Percentiles rank a stretch among this genome's conserved stretches.
Conservation (phyloP, 2,888 invertebrate genomes). For the Gnatocerus cornutus region DNA sequence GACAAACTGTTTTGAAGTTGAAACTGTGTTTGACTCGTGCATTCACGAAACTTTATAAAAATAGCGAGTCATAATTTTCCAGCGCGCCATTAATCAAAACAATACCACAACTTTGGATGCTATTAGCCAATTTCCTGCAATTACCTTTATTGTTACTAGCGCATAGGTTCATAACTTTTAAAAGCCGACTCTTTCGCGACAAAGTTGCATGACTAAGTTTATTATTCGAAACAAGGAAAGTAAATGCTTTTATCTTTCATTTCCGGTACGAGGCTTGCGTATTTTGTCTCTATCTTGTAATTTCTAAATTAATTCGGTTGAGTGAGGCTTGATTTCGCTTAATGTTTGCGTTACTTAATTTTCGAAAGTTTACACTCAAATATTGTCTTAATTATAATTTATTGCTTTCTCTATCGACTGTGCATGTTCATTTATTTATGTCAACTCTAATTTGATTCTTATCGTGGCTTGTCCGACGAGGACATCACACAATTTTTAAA, state of each 20-base stretch:
- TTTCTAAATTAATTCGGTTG: constrained; percentile 22
- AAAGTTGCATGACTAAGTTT: constrained; percentile 27
- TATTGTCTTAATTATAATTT: constrained; percentile 27
- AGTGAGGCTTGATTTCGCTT: constrained; percentile 26
- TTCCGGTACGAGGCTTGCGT: constrained; percentile 17
- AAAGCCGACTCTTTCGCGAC: constrained; percentile 12
- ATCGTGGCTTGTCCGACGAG: background rate
- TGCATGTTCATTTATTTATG: constrained; percentile 6
- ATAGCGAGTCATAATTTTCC: background rate
- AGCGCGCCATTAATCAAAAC: background rate
- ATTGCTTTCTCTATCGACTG: constrained; percentile 12
- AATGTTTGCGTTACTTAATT: constrained; percentile 14
- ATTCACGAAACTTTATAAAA: constrained; percentile 1
- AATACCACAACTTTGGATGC: background rate
- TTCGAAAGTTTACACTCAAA: constrained; percentile 30
- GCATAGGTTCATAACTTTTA: constrained; percentile 21
- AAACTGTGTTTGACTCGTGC: background rate
- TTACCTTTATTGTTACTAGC: constrained; percentile 1
- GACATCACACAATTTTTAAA: too few species aligned
- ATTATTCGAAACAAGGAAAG: constrained; percentile 24
- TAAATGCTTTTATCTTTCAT: constrained; percentile 27
- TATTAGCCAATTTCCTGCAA: background rate
- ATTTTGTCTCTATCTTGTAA: constrained; percentile 22
- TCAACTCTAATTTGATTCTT: constrained; percentile 11
- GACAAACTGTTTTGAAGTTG: constrained; percentile 25